Base-by-base conservation (phyloP, 2,888 invertebrate genomes). In the Leptura quadrifasciata region DNA sequence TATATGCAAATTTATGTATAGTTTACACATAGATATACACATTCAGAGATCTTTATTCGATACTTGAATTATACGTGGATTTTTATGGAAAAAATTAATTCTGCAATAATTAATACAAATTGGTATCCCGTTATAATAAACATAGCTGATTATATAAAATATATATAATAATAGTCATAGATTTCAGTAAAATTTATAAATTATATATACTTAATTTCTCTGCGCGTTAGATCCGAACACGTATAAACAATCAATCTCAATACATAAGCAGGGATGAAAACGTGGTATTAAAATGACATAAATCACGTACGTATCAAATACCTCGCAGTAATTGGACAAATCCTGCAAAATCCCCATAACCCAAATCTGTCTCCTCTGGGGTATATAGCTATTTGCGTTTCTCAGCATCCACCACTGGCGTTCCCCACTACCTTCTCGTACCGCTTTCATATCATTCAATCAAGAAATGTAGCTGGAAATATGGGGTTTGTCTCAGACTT, bases 391-490 rank as follows among this genome's bases (percentile, higher is more conserved):
- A 61, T 71, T 71, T 71, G 71, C 71, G 60, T 57, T 47, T 27
- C 69, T 54, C 39, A 24, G 54, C 68, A 54, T 74, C 61, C 54
- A 61, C 24, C 74, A 52, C 63, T 69, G 68, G 61, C 63, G 21
- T 68, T 63, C 47, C 69, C 65, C 67, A 67, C 68, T 21, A 58
- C 39, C 75, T 71, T 72, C 65, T 67, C 76, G 75, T 70, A 77
- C 82, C 80, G 77, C 84, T 82, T 84, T 84, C 83, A 83, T 85
- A 84, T 82, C 84, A 85, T 85, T 88, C 88, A 88, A 88, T 88
- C 88, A 88, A 87, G 88, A 83, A 87, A 87, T 86, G 87, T 87
- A 86, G 86, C 86, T 87, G 87, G 86, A 88, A 88, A 87, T 87
- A 87, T 87, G 86, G 87, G 85, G 86, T 87, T 86, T 86, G 87